These are phyloP conservation scores for Bothrops alternatus DNA, from an alignment of 2,797 vertebrate genomes.

Conservation along the genomic window DNA sequence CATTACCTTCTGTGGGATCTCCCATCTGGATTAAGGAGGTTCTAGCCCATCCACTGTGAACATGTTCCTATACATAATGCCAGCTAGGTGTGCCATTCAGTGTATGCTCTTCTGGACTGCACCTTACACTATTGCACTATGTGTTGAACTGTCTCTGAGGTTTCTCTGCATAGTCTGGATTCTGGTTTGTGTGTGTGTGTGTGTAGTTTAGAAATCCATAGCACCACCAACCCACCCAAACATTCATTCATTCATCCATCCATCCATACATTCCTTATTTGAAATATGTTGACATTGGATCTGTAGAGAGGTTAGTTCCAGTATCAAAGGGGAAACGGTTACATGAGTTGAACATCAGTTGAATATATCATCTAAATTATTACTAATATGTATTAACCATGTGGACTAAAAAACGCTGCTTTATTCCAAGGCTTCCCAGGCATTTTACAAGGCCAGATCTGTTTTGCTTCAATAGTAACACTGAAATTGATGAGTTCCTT, in stretches of 20 bases:
- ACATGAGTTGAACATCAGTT: background rate
- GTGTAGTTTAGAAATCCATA: background rate
- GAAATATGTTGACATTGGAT: background rate
- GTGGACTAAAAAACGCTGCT: background rate
- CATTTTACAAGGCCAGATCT: background rate
- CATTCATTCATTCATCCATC: background rate
- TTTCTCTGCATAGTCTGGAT: background rate
- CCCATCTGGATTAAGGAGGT: background rate
- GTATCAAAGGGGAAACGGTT: background rate
- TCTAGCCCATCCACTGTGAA: background rate
- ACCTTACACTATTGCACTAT: background rate
- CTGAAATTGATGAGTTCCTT: background rate
- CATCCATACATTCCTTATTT: background rate
- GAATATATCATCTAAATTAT: background rate
- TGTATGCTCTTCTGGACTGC: background rate
- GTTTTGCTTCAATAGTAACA: background rate
- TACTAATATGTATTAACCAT: background rate
- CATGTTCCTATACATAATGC: background rate
- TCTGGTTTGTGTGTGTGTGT: background rate
- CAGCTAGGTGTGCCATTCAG: background rate
- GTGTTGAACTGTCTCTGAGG: background rate
- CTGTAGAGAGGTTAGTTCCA: background rate
- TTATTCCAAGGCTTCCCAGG: background rate
- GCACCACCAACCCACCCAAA: background rate
- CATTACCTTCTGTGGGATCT: background rate